Conservation (phyloP, 2,113 vertebrate genomes). For the Irena cyanogastra region DNA sequence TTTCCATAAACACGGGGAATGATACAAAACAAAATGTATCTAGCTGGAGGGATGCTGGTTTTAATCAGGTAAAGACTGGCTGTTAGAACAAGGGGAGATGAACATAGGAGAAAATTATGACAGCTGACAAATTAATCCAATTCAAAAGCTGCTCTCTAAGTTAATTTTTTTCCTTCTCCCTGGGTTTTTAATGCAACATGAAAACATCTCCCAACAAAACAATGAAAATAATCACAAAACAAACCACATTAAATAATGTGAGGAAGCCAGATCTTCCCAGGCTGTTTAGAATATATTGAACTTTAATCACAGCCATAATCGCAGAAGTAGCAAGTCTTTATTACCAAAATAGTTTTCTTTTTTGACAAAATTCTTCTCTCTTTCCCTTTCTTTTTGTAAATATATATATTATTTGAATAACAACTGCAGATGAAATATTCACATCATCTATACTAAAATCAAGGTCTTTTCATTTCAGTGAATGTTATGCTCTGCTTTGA, state of each 20-base stretch:
- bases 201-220: background rate
- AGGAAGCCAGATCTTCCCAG: background rate
- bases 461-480: background rate
- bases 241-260: background rate
- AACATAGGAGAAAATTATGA: background rate
- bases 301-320: background rate
- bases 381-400: background rate
- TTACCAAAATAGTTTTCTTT: background rate
- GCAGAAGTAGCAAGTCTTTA: background rate
- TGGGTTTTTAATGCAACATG: background rate
- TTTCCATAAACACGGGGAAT: background rate
- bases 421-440: background rate
- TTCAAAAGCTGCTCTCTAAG: background rate
- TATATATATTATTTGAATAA: background rate
- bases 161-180: background rate
- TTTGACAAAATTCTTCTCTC: background rate
- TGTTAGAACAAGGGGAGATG: background rate
- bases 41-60: background rate
- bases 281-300: background rate
- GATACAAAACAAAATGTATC: background rate
- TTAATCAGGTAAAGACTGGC: background rate
- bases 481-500: background rate
- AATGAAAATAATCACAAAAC: background rate
- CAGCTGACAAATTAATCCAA: constrained; percentile 11
- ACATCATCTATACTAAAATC: background rate